Evolutionary conservation across 2,888 invertebrate species (phyloP), one percentile per base, ranked within the genome.

Genomic region (Drosophila ezoana): DNA sequence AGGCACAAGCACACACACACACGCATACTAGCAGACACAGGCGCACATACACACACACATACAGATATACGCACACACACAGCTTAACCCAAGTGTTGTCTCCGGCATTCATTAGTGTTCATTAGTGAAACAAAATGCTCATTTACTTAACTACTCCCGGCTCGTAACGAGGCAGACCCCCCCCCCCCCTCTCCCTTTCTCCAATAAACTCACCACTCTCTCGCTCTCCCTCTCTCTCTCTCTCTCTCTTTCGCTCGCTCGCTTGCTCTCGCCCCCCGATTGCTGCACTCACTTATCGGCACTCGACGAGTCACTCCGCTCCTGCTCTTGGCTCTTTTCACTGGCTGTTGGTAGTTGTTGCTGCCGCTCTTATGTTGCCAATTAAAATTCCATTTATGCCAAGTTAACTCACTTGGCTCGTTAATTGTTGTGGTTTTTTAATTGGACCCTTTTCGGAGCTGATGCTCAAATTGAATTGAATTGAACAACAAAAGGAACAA

Each of bases 51-150:
- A 58, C 38, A 72, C 32, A 57, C 48, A 58, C 44, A 68, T 38
- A 63, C 45, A 64, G 20, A 67, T 28, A 65, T 58, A 47, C 14
- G 35, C 53, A 64, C 63, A 41, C 62, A 66, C 61, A 65, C 68
- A 73, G 63, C 82, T 85, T 75, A 73, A 79, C 65, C 78, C 75
- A 81, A 86, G 88, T 80, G 85, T 85, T 89, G 84, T 87, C 90
- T 86, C 82, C 83, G 85, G 81, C 89, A 87, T 90, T 90, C 89
- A 90, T 90, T 90, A 90, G 87, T 89, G 90, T 90, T 90, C 90
- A 90, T 90, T 90, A 90, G 90, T 90, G 89, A 87, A 90, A 90
- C 89, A 90, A 90, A 90, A 90, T 90, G 90, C 90, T 90, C 90
- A 89, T 90, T 90, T 90, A 89, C 88, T 86, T 85, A 85, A 87